These are phyloP conservation scores for Phymastichus coffea DNA, from an alignment of 1,140 invertebrate species.

Conservation along the genomic window DNA sequence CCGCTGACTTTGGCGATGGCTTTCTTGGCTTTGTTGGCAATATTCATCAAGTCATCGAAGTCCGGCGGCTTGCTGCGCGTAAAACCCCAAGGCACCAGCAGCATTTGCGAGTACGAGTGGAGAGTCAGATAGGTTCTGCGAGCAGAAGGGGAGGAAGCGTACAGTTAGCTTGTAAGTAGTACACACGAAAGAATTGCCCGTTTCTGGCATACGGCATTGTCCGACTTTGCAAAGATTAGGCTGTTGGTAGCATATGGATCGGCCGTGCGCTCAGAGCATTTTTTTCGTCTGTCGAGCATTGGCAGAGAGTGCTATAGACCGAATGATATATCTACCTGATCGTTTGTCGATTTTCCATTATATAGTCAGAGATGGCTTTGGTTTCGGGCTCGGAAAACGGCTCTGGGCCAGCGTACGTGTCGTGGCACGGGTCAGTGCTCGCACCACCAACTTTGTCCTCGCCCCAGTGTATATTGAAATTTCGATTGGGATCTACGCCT, in stretches of 20 bases:
- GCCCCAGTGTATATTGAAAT: conserved; percentile 81
- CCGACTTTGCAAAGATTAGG: no score
- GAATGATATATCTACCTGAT: conserved; percentile 44
- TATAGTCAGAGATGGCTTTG: conserved; percentile 67
- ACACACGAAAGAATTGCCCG: no score
- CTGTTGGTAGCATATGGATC: no score
- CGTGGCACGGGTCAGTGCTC: conserved; percentile 85
- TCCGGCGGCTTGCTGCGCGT: conserved; percentile 69
- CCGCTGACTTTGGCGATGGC: conserved; percentile 70
- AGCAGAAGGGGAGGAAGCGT: no score
- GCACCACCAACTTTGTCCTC: conserved; percentile 67
- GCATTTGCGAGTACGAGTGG: conserved; percentile 88
- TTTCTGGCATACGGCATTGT: no score
- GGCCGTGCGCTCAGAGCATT: no score
- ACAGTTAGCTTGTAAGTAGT: no score
- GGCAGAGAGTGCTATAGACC: background rate
- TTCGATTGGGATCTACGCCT: conserved; percentile 80
- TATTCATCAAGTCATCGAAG: conserved; percentile 67
- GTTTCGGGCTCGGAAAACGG: conserved; percentile 94
- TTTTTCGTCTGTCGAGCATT: background rate
- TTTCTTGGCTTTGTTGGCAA: conserved; percentile 70
- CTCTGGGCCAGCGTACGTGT: conserved; percentile 83
- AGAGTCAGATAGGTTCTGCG: conserved; percentile 78
- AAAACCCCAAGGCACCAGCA: conserved; percentile 84
- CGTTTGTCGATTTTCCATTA: conserved; percentile 53